Base-by-base conservation (phyloP, 2,888 invertebrate genomes). In the Isoperla grammatica region DNA sequence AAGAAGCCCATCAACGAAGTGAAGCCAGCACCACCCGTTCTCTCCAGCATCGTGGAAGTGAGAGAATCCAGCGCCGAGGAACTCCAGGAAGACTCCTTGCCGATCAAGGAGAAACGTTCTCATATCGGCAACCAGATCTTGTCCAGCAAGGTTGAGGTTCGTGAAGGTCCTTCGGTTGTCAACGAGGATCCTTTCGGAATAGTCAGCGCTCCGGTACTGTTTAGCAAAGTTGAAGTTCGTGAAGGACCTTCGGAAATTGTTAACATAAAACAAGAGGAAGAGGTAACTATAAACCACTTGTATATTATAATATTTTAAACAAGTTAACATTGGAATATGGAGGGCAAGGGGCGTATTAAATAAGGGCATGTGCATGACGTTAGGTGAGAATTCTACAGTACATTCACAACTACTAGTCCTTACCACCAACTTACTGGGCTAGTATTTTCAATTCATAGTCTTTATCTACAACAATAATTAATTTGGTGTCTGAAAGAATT, bases 221-320 rank as follows among this genome's bases (percentile, higher is more conserved):
- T 80, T 49, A 81, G 80, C 71, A 79, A 80, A 65, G 71, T 75
- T 9, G 81, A 83, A 75, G 78, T 83, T n/a, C 37, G 48, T 2
- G 57, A 20, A n/a, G 61, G 61, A n/a, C 35, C 15, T 4, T 50
- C 37, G 2, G 15, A 37, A 17, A 20, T 39, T 9, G 39, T 53
- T 17, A 39, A 39, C 53, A 15, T 53, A 35, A 37, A 13, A 17
- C 53, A 19, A 8, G 39, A 39, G 4, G 53, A 39, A 17, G 15
- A 37, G 53, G 53, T 53, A 15, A 49, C 29, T 29, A 29, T 8
- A 6, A 29, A 29, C 29, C 29, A 29, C 29, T 6, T 29, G 3
- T 40, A 40, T 40, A 40, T 40, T 12, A 40, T n/a, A 40, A 40
- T 40, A 40, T 12, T 3, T 13, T 11, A 12, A 37, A 40, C 15